Conservation (phyloP, 2,888 invertebrate species). For the Melieria picta region DNA sequence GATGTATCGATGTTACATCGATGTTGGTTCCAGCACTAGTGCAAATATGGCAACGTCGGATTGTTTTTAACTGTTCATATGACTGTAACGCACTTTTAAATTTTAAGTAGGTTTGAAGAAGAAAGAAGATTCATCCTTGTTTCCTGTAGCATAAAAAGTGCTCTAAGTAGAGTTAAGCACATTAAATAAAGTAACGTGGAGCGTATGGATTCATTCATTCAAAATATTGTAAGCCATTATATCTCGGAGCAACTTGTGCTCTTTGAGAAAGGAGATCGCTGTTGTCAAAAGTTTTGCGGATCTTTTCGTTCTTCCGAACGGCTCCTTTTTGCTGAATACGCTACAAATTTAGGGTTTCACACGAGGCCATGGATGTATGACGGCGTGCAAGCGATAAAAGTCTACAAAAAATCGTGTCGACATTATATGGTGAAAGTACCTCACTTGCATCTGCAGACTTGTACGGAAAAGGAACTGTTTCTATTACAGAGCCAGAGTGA, state of each 20-base stretch:
- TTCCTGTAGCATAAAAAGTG: no score
- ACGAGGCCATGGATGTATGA: slow-evolving; percentile 36
- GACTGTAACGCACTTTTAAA: no score
- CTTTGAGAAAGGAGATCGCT: slow-evolving; percentile 40
- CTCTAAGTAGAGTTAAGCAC: no score
- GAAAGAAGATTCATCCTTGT: no score
- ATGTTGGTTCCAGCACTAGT: no score
- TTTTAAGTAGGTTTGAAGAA: no score
- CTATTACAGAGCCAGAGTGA: slow-evolving; percentile 34
- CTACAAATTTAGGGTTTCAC: slow-evolving; percentile 33
- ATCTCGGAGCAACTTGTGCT: slow-evolving; percentile 41
- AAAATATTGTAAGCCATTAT: slow-evolving; percentile 40
- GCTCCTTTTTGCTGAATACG: slow-evolving; percentile 36
- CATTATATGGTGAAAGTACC: slow-evolving; percentile 38
- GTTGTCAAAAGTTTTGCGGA: slow-evolving; percentile 44
- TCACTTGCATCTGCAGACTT: slow-evolving; percentile 31
- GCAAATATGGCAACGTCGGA: no score
- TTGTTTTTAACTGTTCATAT: no score
- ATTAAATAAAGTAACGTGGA: no score
- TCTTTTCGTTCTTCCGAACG: slow-evolving; percentile 40
- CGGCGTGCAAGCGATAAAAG: slow-evolving; percentile 41
- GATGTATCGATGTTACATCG: no score
- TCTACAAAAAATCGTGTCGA: slow-evolving; percentile 42
- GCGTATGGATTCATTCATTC: slow-evolving; percentile 2
- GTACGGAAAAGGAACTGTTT: slow-evolving; percentile 43